Evolutionary conservation across 1,140 invertebrate species (phyloP), one percentile per base, ranked within the genome.

Genomic region (Maniola jurtina): DNA sequence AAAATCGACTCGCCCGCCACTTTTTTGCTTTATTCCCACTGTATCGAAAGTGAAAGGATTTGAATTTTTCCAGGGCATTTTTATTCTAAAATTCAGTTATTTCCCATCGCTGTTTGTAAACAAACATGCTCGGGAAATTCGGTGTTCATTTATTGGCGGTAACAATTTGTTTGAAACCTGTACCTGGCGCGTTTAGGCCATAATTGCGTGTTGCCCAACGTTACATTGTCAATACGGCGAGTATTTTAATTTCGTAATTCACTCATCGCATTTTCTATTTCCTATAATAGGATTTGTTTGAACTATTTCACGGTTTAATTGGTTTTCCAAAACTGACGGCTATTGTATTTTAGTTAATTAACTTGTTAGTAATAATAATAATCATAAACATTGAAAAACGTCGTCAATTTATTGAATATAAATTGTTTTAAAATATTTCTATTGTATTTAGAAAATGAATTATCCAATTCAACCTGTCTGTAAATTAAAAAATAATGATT

Each of bases 21-120:
- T 66, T 68, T 64, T 68, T 72, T 68, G 64, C 54, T 62, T 72
- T 75, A 67, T 75, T 40, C 50, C 61, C 66, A 58, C 54, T 62
- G 66, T 63, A 65, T 70, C 40, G 76, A 79, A 74, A 80, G 72
- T 66, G 79, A 80, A 75, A 73, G 52, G 38, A 55, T 63, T 62
- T 61, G 67, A 63, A 64, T 66, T 69, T 55, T 63, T 42, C 61
- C 56, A 25, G 66, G 40, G 50, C 61, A 64, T 63, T 68, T 68
- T 68, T 68, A 68, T 68, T 63, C 61, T 64, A 68, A 68, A 68
- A 67, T 62, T 45, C 15, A 38, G 58, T 61, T 67, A 60, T 66
- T 40, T 61, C 60, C 59, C 55, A 38, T 61, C 52, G 65, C 8
- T 61, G 65, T 61, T 35, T 45, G 40, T 48, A 64, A 64, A 33